phyloP scores from a whole-genome alignment of 2,113 vertebrate species.

The Verasper variegatus region DNA sequence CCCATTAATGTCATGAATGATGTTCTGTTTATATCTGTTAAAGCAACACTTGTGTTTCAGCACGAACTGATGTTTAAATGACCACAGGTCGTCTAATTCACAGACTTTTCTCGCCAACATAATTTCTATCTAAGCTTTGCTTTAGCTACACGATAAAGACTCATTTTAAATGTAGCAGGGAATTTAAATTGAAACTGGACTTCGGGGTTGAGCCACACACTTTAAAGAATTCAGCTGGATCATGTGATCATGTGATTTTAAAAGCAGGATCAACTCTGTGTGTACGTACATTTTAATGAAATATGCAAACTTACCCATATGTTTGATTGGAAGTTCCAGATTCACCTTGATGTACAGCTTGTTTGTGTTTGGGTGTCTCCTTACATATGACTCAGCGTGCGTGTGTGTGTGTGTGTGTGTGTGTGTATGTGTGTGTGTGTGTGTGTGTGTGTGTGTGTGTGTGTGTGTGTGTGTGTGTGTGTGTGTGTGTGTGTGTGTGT shows the following conservation, averaged over 20 bases:
- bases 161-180: no score
- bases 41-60: no score
- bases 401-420: neutral
- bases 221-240: neutral
- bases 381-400: slow-evolving; percentile 47
- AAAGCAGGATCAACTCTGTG: no score
- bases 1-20: neutral
- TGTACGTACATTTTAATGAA: slow-evolving; percentile 3
- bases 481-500: neutral
- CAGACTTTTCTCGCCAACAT: neutral
- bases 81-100: no score
- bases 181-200: neutral
- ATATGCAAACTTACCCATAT: neutral
- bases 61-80: no score
- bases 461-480: slow-evolving; percentile 12
- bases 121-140: neutral
- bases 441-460: slow-evolving; percentile 20
- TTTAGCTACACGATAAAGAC: neutral
- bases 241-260: no score
- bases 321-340: neutral
- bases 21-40: neutral
- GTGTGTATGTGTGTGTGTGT: neutral
- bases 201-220: neutral
- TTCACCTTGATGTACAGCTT: slow-evolving; percentile 11
- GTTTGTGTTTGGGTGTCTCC: slow-evolving; percentile 4